Base-by-base conservation (phyloP, 1,140 invertebrate species). In the Leptopilina clavipes region DNA sequence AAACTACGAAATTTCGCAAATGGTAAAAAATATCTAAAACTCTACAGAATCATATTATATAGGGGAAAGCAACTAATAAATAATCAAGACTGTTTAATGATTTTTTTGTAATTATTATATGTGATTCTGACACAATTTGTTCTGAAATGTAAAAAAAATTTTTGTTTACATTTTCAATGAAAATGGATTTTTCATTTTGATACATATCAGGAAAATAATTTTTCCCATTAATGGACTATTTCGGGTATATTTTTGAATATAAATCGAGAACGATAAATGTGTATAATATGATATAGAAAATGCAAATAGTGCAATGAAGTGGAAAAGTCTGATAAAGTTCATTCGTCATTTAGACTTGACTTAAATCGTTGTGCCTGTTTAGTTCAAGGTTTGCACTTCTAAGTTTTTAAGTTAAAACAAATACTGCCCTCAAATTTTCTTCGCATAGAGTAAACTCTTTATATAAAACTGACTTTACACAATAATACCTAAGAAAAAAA, bases 331-430 rank as follows among this genome's bases (percentile, higher is more conserved):
- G 12, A 65, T 65, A 65, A 65, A 65, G 59, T 65, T 65, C 19
- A 65, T 22, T 31, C 59, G 59, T 31, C 59, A 65, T 65, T 65
- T 65, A 65, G 22, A 65, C 22, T 65, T 65, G 22, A 65, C 59
- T 65, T 65, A 37, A 65, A 65, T 65, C 59, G 59, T 65, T 65
- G 59, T 65, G 59, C 25, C 59, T 65, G 59, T 31, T 65, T 65
- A 65, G 59, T 65, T 65, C 59, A 65, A 65, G 59, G 59, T 65
- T 65, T 65, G 59, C 59, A 65, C 59, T 65, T 65, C 22, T 65
- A 65, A 65, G 59, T 37, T 65, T 65, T 65, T 65, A 65, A 25
- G 59, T 65, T 65, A 65, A 31, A 65, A 59, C 10, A 65, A 37
- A 65, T 25, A 65, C 22, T 65, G 12, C 19, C 59, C 25, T 52